phyloP scores from a whole-genome alignment of 2,888 invertebrate species.

The Polia nebulosa region DNA sequence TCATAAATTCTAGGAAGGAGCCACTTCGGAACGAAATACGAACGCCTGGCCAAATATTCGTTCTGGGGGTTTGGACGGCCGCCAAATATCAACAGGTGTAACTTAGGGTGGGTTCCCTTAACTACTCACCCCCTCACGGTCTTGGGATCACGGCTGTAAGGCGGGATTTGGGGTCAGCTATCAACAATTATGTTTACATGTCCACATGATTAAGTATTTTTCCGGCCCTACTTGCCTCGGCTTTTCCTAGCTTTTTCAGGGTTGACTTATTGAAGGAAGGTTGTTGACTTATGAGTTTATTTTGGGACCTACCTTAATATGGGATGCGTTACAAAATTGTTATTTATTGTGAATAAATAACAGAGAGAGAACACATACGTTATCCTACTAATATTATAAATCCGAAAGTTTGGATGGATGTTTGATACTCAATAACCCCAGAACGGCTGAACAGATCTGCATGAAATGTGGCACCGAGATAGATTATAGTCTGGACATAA shows the following conservation, averaged over 20 bases:
- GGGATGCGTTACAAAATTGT: background rate
- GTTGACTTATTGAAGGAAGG: constrained; percentile 22
- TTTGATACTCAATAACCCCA: too few species aligned
- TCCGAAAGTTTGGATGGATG: too few species aligned
- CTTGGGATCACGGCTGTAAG: constrained; percentile 33
- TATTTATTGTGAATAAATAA: background rate
- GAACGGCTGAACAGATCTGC: too few species aligned
- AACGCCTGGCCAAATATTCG: constrained; percentile 71
- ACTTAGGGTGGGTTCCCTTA: constrained; percentile 33
- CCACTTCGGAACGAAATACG: constrained; percentile 67
- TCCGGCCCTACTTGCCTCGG: constrained; percentile 7
- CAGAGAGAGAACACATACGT: too few species aligned
- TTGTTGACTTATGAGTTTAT: constrained; percentile 26
- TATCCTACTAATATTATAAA: too few species aligned
- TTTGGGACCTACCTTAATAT: constrained; percentile 1
- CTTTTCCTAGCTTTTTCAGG: constrained; percentile 16
- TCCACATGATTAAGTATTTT: constrained; percentile 53
- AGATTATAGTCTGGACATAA: too few species aligned
- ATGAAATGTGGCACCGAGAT: too few species aligned
- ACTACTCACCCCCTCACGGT: constrained; percentile 9
- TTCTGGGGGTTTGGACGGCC: constrained; percentile 69
- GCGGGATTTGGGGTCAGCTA: constrained; percentile 33
- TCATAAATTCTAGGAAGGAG: constrained; percentile 77
- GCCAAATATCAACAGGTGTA: constrained; percentile 78
- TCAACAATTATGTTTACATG: constrained; percentile 54